phyloP scores from a whole-genome alignment of 2,113 vertebrate species.

The Microtus montanus region DNA sequence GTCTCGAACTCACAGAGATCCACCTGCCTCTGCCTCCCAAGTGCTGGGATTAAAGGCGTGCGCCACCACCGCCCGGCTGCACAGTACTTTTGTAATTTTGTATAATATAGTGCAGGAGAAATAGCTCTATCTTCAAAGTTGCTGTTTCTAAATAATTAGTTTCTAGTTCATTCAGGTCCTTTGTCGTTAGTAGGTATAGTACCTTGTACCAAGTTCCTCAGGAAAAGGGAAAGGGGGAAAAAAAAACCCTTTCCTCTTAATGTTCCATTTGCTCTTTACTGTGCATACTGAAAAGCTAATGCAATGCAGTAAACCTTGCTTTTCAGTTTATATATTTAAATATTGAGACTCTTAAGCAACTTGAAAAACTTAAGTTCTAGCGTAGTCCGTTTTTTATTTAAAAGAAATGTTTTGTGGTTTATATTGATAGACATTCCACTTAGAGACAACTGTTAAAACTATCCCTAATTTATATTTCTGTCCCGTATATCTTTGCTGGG shows the following conservation, averaged over 20 bases:
- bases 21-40: too few species aligned
- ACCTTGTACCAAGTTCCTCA: conserved; percentile 17
- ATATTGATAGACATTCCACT: conserved; percentile 14
- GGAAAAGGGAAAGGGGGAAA: background rate
- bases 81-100: conserved; percentile 45
- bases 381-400: conserved; percentile 46
- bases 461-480: conserved; percentile 24
- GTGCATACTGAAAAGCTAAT: conserved; percentile 6
- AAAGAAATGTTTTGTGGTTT: conserved; percentile 4
- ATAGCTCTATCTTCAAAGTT: conserved; percentile 32
- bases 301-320: background rate
- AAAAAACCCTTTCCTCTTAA: background rate
- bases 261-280: background rate
- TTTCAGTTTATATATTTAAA: conserved; percentile 31
- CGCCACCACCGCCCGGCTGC: too few species aligned
- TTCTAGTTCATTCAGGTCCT: conserved; percentile 6
- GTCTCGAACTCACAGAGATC: too few species aligned
- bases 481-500: background rate
- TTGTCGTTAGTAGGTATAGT: conserved; percentile 32
- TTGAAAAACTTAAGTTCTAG: conserved; percentile 42
- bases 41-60: too few species aligned
- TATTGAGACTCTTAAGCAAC: conserved; percentile 14
- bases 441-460: conserved; percentile 49
- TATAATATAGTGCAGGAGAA: background rate
- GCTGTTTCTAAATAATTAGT: conserved; percentile 7